Evolutionary conservation across 1,140 invertebrate species (phyloP).

Genomic region (Drosophila asahinai): DNA sequence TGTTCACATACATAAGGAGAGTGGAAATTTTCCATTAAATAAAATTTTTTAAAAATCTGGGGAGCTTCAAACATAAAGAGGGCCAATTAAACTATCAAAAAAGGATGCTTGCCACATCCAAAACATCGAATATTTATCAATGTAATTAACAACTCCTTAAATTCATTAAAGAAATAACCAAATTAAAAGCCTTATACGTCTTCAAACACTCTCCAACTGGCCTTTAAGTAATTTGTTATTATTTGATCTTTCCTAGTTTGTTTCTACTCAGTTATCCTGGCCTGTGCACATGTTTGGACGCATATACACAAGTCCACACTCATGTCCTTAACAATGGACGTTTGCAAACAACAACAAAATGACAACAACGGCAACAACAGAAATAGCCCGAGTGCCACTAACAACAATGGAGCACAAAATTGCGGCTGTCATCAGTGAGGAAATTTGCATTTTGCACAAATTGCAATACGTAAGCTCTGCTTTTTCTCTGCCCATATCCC

Average conservation of each 20-base stretch:
- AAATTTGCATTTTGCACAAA: constrained; percentile 83
- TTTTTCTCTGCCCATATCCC: constrained; percentile 16
- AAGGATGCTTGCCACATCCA: neutral
- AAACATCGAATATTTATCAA: neutral
- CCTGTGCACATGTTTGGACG: constrained; percentile 26
- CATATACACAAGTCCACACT: constrained; percentile 45
- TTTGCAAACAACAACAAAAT: constrained; percentile 64
- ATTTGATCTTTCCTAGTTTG: neutral
- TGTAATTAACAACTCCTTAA: too few species aligned
- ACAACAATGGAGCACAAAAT: constrained; percentile 76
- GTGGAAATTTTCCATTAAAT: too few species aligned
- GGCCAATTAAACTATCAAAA: neutral
- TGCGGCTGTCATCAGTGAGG: constrained; percentile 81
- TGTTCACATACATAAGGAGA: too few species aligned
- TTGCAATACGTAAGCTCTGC: constrained; percentile 76
- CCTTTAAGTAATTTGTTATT: neutral
- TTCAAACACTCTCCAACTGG: neutral
- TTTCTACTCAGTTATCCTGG: constrained; percentile 19
- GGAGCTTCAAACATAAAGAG: too few species aligned
- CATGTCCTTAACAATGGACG: constrained; percentile 64
- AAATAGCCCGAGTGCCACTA: constrained; percentile 37
- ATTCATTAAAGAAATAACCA: too few species aligned
- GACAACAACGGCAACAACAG: constrained; percentile 26
- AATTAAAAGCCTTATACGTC: too few species aligned
- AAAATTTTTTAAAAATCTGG: too few species aligned